These are phyloP conservation scores for Rhabdophis nuchalis DNA, from an alignment of 2,797 vertebrate genomes.

Conservation along the genomic window DNA sequence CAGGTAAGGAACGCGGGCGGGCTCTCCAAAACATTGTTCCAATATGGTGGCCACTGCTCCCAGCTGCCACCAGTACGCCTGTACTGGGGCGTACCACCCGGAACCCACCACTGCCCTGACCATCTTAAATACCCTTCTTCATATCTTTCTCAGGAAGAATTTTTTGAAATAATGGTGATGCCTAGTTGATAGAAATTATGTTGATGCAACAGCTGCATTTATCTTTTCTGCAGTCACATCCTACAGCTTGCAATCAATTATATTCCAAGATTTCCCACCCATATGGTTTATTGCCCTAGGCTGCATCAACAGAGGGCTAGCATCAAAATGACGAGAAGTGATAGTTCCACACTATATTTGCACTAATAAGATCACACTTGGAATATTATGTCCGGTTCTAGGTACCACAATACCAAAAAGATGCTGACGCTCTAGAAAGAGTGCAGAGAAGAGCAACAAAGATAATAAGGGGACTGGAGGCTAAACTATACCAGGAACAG, in stretches of 20 bases:
- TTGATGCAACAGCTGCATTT: not conserved
- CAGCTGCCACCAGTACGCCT: too few species aligned
- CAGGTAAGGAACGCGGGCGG: too few species aligned
- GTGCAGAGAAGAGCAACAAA: not conserved
- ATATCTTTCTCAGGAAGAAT: not conserved
- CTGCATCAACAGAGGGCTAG: not conserved
- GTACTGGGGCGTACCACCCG: too few species aligned
- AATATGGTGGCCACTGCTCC: too few species aligned
- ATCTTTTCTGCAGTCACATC: not conserved
- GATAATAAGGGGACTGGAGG: not conserved
- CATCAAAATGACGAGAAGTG: not conserved
- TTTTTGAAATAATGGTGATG: not conserved
- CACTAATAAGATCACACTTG: not conserved
- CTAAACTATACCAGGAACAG: not conserved
- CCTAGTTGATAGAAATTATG: not conserved
- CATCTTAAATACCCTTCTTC: not conserved
- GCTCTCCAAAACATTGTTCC: too few species aligned
- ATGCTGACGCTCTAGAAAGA: not conserved
- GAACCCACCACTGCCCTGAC: not conserved
- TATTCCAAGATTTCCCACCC: not conserved
- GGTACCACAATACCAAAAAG: not conserved
- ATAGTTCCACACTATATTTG: not conserved
- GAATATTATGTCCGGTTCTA: not conserved
- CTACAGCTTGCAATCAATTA: not conserved
- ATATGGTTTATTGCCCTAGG: not conserved